Base-by-base conservation (phyloP, 2,113 vertebrate genomes). In the Elachura formosa region DNA sequence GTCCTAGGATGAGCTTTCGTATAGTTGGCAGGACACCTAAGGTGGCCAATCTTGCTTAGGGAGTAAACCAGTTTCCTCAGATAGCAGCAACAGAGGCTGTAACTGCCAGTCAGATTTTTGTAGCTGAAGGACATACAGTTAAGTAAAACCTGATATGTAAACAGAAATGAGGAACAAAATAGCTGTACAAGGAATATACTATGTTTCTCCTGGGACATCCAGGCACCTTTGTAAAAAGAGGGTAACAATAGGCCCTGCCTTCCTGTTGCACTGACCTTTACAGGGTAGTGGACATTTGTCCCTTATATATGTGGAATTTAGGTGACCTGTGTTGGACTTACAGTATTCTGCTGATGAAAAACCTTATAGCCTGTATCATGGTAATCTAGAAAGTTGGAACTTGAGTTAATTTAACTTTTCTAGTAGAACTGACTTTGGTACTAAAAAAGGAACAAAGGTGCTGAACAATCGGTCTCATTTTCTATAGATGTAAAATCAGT, bases 341-440 rank as follows among this genome's bases (percentile, higher is more conserved):
- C 6, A 9, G n/a, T 7, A 12, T 43, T 56, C 12, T 55, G 51
- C 24, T 52, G n/a, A 14, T 10, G 43, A 68, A 45, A 76, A 48
- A 14, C 19, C 20, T 52, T 79, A 36, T 1, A 66, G 38, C 2
- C 1, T 10, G 1, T 12, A 40, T 40, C 2, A 1, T 7, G 1
- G 16, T 33, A 51, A 75, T 9, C 26, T 28, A 58, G 25, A 20
- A 40, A 18, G 20, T 10, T 80, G 51, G 40, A 59, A n/a, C n/a
- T n/a, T n/a, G n/a, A n/a, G n/a, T n/a, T n/a, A n/a, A n/a, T n/a
- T n/a, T n/a, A n/a, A n/a, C n/a, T n/a, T n/a, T n/a, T n/a, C n/a
- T n/a, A n/a, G n/a, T n/a, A 54, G 29, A 51, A n/a, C 38, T 26
- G 31, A 40, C 16, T 77, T 43, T 34, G 6, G 10, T 85, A 54